Evolutionary conservation across 2,113 vertebrate genomes (phyloP), one percentile per base, ranked within the genome.

Genomic region (Austrofundulus limnaeus): DNA sequence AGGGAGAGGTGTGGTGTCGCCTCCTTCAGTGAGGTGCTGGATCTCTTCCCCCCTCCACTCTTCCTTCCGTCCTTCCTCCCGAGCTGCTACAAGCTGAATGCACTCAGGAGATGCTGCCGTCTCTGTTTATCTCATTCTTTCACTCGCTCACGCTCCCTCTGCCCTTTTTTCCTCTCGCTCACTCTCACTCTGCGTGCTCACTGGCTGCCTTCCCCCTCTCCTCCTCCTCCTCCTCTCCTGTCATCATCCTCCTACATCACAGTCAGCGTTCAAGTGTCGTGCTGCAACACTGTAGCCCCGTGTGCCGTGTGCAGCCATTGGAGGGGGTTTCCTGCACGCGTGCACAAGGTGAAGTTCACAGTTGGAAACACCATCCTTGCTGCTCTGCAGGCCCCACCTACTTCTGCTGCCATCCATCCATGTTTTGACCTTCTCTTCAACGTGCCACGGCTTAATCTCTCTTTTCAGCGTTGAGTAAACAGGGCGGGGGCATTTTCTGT

Each of bases 231-330:
- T 11, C 42, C 52, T 24, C 72, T 58, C 70, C 70, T 75, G 80
- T 85, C 85, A 83, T 87, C 84, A 66, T 75, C 78, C 77, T 84
- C 77, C 85, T 85, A 80, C 89, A 87, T 89, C 87, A 89, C 34
- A 57, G 69, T 65, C 70, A 78, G 78, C 59, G 88, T 74, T 66
- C 65, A 66, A 49, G 76, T 75, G 85, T 85, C 80, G 72, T 88
- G 87, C 85, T 73, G 84, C 83, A 84, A 72, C 78, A 63, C 47
- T 45, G 72, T 67, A 82, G 64, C 16, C 14, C 39, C 66, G 58
- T 1, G 87, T 87, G 88, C 87, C 82, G 88, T 89, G 88, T 87
- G 88, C 88, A 89, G 72, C 72, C 81, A 75, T 72, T 83, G 72
- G 77, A 83, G 77, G 87, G 88, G 87, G 83, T 87, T 89, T 87